These are phyloP conservation scores for Deladenus siricidicola DNA, from an alignment of 2,888 invertebrate genomes.

Conservation along the genomic window DNA sequence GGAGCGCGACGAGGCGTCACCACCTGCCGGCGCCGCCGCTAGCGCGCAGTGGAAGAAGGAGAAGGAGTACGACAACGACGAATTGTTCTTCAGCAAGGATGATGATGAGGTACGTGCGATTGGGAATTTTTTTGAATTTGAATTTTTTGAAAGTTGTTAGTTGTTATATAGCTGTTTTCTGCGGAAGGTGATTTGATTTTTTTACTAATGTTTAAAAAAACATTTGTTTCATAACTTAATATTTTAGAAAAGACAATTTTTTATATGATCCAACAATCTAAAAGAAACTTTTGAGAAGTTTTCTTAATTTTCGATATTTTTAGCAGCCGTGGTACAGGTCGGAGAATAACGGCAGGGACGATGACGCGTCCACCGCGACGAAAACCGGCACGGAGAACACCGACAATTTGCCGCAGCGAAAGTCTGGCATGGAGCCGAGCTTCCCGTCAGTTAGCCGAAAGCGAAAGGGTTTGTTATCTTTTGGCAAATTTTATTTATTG, in stretches of 20 bases:
- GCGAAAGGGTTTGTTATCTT: conserved; percentile 15
- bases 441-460: conserved; percentile 38
- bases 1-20: background rate
- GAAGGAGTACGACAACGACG: conserved; percentile 39
- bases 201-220: background rate
- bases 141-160: background rate
- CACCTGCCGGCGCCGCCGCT: background rate
- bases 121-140: conserved; percentile 2
- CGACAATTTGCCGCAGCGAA: conserved; percentile 26
- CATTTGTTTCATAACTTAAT: background rate
- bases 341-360: background rate
- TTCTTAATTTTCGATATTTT: too few relatives aligned
- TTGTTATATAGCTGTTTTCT: conserved; percentile 1
- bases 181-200: background rate
- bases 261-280: background rate
- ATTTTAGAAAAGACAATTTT: background rate
- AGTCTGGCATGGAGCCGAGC: conserved; percentile 42
- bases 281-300: background rate
- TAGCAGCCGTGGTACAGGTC: conserved; percentile 6
- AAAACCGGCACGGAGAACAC: background rate
- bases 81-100: conserved; percentile 48
- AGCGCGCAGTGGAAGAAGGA: conserved; percentile 30
- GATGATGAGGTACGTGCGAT: conserved; percentile 35
- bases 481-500: background rate
- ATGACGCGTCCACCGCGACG: background rate